Evolutionary conservation across 2,797 vertebrate genomes (phyloP).

Genomic region (Bryconaethiops microstoma): DNA sequence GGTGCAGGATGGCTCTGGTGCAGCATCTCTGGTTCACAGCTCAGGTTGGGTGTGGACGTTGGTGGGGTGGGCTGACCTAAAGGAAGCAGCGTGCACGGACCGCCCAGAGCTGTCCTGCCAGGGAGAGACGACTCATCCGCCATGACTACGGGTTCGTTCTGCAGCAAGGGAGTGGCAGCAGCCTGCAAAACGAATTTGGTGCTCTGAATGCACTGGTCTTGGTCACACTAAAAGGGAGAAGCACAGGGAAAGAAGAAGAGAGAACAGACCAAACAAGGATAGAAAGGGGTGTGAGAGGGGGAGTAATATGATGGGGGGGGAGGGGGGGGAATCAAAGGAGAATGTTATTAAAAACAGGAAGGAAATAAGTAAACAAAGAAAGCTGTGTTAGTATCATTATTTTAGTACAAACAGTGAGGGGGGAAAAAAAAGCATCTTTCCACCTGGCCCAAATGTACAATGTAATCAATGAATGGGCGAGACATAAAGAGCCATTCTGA

Average conservation of each 20-base stretch:
- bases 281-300: slow-evolving; percentile 21
- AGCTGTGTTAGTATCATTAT: slow-evolving; percentile 67
- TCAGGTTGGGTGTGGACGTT: slow-evolving; percentile 90
- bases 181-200: slow-evolving; percentile 99
- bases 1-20: slow-evolving; percentile 66
- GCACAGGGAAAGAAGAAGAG: slow-evolving; percentile 52
- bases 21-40: slow-evolving; percentile 76
- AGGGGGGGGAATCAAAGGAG: slow-evolving; percentile 53
- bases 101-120: slow-evolving; percentile 80
- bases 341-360: background rate
- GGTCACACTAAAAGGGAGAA: slow-evolving; percentile 85
- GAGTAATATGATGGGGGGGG: background rate
- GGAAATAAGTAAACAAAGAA: slow-evolving; percentile 55
- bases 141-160: slow-evolving; percentile 88
- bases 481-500: slow-evolving; percentile 20
- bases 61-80: slow-evolving; percentile 92
- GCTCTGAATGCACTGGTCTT: slow-evolving; percentile 99
- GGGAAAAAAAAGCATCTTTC: background rate
- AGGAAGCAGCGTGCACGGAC: slow-evolving; percentile 84
- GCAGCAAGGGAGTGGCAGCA: slow-evolving; percentile 91
- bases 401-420: background rate
- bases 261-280: slow-evolving; percentile 28
- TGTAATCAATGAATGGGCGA: background rate
- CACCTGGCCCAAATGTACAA: background rate
- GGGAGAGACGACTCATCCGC: slow-evolving; percentile 83